These are phyloP conservation scores for Latrodectus hesperus DNA, from an alignment of 2,888 invertebrate genomes.

Conservation along the genomic window DNA sequence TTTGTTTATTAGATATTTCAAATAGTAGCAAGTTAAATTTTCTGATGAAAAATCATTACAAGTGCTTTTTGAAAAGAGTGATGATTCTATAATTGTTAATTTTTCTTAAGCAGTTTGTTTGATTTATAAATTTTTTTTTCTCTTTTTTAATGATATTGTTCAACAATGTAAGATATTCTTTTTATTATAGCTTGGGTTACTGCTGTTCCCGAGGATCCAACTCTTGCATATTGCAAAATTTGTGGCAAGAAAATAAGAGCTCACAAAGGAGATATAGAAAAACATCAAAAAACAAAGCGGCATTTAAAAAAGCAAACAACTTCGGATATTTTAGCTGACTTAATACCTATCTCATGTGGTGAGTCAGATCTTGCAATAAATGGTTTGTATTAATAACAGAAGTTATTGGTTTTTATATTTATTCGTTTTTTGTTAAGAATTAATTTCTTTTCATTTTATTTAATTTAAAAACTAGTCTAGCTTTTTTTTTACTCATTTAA, in stretches of 20 bases:
- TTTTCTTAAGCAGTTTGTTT: background rate
- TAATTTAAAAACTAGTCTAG: background rate
- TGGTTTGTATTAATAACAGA: background rate
- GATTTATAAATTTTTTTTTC: background rate
- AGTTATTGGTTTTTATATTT: background rate
- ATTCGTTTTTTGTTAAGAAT: background rate
- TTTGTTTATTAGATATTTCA: too few species aligned
- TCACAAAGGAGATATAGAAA: conserved; percentile 67
- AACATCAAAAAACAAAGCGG: conserved; percentile 62
- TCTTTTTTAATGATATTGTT: background rate
- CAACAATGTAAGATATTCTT: background rate
- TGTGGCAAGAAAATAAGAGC: conserved; percentile 65
- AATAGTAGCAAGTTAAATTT: too few species aligned
- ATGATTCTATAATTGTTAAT: too few species aligned
- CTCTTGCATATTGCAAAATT: conserved; percentile 68
- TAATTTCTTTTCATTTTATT: background rate
- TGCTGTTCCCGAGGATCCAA: conserved; percentile 66
- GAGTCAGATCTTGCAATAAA: conserved; percentile 21
- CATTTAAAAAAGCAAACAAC: conserved; percentile 66
- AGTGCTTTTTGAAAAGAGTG: too few species aligned
- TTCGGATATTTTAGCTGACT: conserved; percentile 60
- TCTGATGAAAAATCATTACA: too few species aligned
- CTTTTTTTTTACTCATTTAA: background rate
- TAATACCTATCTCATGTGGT: conserved; percentile 67
- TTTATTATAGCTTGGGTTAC: conserved; percentile 51